Percentiles rank a stretch among this genome's conserved stretches.
Conservation (phyloP, 2,888 invertebrate genomes). For the Tetragonula carbonaria region DNA sequence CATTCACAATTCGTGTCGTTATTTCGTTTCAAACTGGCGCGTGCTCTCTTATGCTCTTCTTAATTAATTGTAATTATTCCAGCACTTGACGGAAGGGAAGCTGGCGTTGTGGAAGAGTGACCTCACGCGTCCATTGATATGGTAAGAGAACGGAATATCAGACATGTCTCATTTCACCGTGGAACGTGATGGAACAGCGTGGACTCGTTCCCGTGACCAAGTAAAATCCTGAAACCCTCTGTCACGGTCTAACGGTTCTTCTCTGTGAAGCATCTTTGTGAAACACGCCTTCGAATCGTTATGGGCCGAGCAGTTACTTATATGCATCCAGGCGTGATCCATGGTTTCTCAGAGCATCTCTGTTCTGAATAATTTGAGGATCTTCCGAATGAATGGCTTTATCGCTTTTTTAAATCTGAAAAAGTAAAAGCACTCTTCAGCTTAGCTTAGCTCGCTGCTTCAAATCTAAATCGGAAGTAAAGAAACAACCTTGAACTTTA, state of each 20-base stretch:
- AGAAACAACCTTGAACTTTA: too few relatives aligned
- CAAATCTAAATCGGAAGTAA: background rate
- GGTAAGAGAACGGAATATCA: constrained; percentile 74
- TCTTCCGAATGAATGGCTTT: background rate
- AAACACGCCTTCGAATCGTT: constrained; percentile 35
- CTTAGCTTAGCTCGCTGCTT: background rate
- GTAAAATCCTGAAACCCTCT: constrained; percentile 24
- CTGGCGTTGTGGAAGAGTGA: constrained; percentile 82
- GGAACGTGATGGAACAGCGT: constrained; percentile 11
- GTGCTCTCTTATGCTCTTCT: constrained; percentile 61
- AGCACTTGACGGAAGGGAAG: constrained; percentile 83
- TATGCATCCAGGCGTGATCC: background rate
- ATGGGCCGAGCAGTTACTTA: background rate
- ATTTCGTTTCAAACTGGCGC: constrained; percentile 54
- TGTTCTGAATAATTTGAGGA: background rate
- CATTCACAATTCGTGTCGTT: constrained; percentile 41
- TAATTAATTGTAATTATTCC: constrained; percentile 78
- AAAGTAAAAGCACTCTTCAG: background rate
- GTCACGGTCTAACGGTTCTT: constrained; percentile 58
- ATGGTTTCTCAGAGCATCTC: background rate
- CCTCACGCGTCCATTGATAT: constrained; percentile 77
- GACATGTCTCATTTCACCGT: constrained; percentile 41
- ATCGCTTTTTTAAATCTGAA: background rate
- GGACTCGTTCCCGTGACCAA: constrained; percentile 24
- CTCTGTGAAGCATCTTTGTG: constrained; percentile 32